These are phyloP conservation scores for Cephus rjabovi DNA, from an alignment of 2,888 invertebrate genomes.

Conservation along the genomic window DNA sequence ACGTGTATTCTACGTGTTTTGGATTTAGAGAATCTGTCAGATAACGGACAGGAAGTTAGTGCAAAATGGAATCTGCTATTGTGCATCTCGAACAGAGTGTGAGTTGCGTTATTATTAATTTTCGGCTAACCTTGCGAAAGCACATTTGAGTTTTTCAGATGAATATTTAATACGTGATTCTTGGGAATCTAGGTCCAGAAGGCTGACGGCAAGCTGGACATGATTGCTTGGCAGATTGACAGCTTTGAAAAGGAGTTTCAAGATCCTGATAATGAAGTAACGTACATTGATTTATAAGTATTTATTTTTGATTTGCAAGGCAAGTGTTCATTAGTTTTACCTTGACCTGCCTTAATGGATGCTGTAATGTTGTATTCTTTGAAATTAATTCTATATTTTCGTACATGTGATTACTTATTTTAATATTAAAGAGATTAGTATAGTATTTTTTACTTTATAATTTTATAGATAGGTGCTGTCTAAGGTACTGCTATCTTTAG, in stretches of 20 bases:
- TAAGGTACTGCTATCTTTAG: not conserved
- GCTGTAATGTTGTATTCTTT: not conserved
- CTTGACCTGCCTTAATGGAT: not conserved
- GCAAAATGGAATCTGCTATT: constrained; percentile 56
- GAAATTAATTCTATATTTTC: not conserved
- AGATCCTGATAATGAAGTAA: constrained; percentile 68
- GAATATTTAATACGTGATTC: not conserved
- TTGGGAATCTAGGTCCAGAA: constrained; percentile 73
- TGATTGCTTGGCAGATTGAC: constrained; percentile 81
- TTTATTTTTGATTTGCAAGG: not conserved
- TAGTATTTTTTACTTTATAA: not conserved
- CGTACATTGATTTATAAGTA: constrained; percentile 1
- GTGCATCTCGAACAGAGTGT: constrained; percentile 58
- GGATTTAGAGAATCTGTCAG: not conserved
- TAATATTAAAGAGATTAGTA: not conserved
- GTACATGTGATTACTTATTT: not conserved
- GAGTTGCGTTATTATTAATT: constrained; percentile 26
- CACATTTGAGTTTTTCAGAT: not conserved
- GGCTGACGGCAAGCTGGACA: constrained; percentile 79
- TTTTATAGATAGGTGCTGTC: not conserved
- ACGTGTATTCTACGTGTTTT: not conserved
- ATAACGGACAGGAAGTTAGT: not conserved
- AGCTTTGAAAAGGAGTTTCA: constrained; percentile 77
- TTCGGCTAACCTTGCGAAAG: not conserved
- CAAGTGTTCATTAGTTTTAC: not conserved